Conservation (phyloP, 2,797 vertebrate genomes). For the Coccyzus lansbergi region DNA sequence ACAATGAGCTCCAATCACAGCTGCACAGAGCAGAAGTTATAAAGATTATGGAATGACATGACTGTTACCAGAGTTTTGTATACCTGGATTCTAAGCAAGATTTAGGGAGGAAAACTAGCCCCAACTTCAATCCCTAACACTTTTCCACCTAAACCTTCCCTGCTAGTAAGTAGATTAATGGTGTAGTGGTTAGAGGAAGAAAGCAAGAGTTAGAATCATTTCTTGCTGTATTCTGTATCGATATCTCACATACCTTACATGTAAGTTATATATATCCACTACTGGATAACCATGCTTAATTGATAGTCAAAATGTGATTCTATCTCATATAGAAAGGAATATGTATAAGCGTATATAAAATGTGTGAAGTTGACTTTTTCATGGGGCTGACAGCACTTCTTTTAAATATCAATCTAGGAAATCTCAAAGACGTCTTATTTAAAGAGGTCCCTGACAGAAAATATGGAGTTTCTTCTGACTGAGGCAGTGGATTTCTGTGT, state of each 20-base stretch:
- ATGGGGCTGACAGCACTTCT: background rate
- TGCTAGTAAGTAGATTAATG: background rate
- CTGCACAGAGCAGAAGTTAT: background rate
- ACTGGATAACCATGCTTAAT: background rate
- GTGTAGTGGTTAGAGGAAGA: background rate
- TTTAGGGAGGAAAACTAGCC: background rate
- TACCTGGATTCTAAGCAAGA: background rate
- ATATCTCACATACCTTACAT: background rate
- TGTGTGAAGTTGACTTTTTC: background rate
- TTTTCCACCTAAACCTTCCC: background rate
- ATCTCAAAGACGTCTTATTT: background rate
- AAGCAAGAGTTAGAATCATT: background rate
- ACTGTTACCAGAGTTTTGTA: background rate
- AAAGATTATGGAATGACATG: background rate
- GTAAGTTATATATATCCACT: background rate
- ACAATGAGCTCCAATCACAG: background rate
- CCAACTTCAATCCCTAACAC: background rate
- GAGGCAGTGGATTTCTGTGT: background rate
- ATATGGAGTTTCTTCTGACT: background rate
- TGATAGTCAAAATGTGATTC: background rate
- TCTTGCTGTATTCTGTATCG: background rate
- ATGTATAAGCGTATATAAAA: background rate
- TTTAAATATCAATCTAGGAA: background rate
- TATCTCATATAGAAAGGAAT: background rate
- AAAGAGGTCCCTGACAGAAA: background rate